Evolutionary conservation across 2,888 invertebrate species (phyloP).

Genomic region (Petrophora chlorosata): DNA sequence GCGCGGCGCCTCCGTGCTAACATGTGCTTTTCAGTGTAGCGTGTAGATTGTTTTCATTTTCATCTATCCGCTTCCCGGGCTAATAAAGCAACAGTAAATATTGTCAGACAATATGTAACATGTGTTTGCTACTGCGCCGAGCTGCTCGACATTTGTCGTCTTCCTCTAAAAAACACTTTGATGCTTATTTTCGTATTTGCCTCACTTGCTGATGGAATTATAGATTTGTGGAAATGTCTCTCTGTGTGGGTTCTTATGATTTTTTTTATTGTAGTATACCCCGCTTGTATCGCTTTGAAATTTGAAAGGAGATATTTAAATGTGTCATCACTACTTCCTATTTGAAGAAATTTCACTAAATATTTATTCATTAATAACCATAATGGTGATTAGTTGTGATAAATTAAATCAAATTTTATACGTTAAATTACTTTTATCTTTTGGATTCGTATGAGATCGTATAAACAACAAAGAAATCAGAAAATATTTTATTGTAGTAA

Average conservation of each 20-base stretch:
- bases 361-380: slow-evolving; percentile 64
- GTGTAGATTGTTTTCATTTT: slow-evolving; percentile 66
- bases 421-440: slow-evolving; percentile 19
- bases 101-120: slow-evolving; percentile 81
- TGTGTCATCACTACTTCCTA: slow-evolving; percentile 79
- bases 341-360: slow-evolving; percentile 63
- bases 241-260: slow-evolving; percentile 70
- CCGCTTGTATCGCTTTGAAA: slow-evolving; percentile 71
- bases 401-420: slow-evolving; percentile 25
- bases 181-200: slow-evolving; percentile 82
- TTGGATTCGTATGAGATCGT: slow-evolving; percentile 5
- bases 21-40: slow-evolving; percentile 48
- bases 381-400: slow-evolving; percentile 55
- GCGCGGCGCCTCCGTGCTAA: not conserved
- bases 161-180: slow-evolving; percentile 80
- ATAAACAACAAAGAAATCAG: slow-evolving; percentile 2
- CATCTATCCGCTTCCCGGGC: slow-evolving; percentile 61
- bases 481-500: not conserved
- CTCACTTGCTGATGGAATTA: slow-evolving; percentile 76
- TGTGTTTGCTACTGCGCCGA: slow-evolving; percentile 74
- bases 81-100: slow-evolving; percentile 79
- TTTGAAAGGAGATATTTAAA: slow-evolving; percentile 75
- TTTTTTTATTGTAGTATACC: slow-evolving; percentile 65
- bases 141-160: slow-evolving; percentile 76
- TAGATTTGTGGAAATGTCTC: slow-evolving; percentile 77